Conservation (phyloP, 2,113 vertebrate species). For the Channa maculata region DNA sequence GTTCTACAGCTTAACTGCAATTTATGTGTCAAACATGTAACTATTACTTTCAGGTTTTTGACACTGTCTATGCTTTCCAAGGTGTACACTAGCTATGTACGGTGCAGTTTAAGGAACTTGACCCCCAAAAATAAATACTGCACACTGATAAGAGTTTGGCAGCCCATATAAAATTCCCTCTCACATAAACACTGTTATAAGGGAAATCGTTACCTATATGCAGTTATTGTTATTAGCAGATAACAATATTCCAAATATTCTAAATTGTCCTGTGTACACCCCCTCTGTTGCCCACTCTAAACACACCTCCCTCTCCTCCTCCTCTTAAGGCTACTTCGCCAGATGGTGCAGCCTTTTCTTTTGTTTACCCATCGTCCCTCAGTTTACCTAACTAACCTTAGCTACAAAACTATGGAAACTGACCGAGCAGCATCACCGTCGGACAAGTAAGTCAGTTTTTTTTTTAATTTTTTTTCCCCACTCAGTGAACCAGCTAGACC, state of each 20-base stretch:
- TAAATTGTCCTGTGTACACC: no score
- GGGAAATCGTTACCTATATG: neutral
- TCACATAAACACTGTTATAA: neutral
- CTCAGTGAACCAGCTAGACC: conserved; percentile 6
- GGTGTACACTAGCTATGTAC: neutral
- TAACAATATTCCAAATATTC: no score
- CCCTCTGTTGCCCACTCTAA: conserved; percentile 47
- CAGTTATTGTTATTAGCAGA: neutral
- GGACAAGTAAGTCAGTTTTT: conserved; percentile 61
- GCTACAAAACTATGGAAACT: conserved; percentile 65
- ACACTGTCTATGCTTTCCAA: neutral
- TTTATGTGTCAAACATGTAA: neutral
- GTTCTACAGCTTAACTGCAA: neutral
- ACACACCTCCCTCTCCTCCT: conserved; percentile 63
- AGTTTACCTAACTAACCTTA: conserved; percentile 65
- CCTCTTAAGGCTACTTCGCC: conserved; percentile 74
- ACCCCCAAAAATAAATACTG: no score
- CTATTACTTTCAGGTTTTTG: no score
- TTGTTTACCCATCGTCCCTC: conserved; percentile 79
- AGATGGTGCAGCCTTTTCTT: conserved; percentile 83
- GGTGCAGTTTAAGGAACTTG: neutral
- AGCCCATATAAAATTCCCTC: neutral
- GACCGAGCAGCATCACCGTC: conserved; percentile 36
- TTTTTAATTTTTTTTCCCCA: neutral
- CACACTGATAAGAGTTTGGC: neutral